Evolutionary conservation across 2,113 vertebrate species (phyloP).

Genomic region (Atlantisia rogersi): DNA sequence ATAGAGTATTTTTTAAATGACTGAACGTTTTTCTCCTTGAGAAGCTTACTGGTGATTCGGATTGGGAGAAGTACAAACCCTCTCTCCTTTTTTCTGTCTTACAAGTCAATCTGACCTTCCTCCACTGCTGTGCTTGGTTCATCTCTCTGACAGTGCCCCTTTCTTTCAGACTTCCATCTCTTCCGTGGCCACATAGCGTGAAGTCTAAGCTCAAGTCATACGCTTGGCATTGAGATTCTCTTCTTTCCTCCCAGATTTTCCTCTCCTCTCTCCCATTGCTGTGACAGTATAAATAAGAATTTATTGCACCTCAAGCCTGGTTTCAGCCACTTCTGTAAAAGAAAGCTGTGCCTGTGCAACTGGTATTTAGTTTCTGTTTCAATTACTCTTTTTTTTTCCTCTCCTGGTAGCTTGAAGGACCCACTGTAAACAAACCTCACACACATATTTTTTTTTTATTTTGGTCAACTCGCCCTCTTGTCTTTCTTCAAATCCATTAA

Average conservation of each 20-base stretch:
- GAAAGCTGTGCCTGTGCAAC: neutral
- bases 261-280: neutral
- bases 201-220: neutral
- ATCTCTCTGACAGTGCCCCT: neutral
- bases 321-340: neutral
- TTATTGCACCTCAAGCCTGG: neutral
- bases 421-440: neutral
- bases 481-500: neutral
- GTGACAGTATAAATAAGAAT: neutral
- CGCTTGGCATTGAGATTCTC: neutral
- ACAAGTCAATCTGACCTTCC: neutral
- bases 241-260: neutral
- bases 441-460: fast-evolving
- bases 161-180: too few species aligned
- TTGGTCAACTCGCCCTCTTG: neutral
- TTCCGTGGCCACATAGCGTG: too few species aligned
- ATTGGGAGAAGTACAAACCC: neutral
- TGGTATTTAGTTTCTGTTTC: neutral
- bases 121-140: neutral
- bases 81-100: neutral
- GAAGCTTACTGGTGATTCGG: neutral
- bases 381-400: neutral
- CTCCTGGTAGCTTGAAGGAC: neutral
- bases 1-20: neutral
- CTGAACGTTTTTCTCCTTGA: neutral